Conservation (phyloP, 2,888 invertebrate species). For the Laspeyria flexula region DNA sequence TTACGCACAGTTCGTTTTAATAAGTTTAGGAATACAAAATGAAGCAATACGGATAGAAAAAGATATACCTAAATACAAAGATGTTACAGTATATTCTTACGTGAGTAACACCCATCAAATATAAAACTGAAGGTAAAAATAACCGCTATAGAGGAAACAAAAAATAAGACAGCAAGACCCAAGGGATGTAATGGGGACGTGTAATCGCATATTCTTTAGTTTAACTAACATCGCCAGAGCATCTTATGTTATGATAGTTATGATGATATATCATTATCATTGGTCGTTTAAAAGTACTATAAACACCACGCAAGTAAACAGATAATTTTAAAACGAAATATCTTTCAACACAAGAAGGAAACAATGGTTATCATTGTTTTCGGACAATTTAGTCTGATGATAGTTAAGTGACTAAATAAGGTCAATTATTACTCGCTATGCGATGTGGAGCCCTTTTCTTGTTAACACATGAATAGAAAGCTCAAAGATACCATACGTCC, state of each 20-base stretch:
- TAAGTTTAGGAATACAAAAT: too few species aligned
- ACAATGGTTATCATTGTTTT: background rate
- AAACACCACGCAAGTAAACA: background rate
- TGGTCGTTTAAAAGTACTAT: background rate
- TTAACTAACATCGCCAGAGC: too few species aligned
- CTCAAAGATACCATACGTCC: background rate
- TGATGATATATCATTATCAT: too few species aligned
- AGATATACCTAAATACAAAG: too few species aligned
- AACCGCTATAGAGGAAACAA: background rate
- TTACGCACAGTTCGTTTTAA: too few species aligned
- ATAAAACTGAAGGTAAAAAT: too few species aligned
- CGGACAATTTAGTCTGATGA: background rate
- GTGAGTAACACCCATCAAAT: too few species aligned
- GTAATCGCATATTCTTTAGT: background rate
- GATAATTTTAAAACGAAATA: background rate
- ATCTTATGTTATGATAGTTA: too few species aligned
- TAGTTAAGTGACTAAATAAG: slow-evolving; percentile 1
- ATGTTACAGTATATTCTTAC: too few species aligned
- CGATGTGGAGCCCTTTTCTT: background rate
- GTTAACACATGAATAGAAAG: background rate
- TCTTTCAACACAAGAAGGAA: background rate
- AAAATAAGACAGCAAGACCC: background rate
- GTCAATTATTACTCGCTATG: background rate
- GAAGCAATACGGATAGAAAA: too few species aligned
- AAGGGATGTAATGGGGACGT: background rate